Evolutionary conservation across 2,113 vertebrate species (phyloP).

Genomic region (Vireo altiloquus): DNA sequence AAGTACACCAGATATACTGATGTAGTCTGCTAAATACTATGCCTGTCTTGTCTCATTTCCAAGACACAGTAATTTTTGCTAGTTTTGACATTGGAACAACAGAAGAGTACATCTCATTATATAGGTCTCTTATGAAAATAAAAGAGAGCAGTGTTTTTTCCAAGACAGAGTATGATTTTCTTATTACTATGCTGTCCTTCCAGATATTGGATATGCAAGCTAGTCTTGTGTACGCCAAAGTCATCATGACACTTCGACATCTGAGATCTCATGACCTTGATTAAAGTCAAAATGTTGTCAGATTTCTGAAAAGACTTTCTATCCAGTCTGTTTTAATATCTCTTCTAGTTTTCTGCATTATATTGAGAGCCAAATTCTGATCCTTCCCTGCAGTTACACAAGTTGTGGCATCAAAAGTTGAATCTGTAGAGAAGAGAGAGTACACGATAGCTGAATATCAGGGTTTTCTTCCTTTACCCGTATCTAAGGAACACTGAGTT

Average conservation of each 20-base stretch:
- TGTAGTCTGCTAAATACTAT: background rate
- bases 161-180: background rate
- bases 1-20: background rate
- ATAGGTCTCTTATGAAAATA: background rate
- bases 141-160: background rate
- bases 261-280: background rate
- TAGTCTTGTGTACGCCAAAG: background rate
- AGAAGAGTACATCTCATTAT: background rate
- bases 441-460: background rate
- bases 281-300: background rate
- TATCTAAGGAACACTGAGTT: background rate
- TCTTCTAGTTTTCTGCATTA: background rate
- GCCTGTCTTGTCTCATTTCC: constrained; percentile 1
- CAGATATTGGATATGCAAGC: background rate
- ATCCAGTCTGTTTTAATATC: background rate
- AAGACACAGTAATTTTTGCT: background rate
- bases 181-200: background rate
- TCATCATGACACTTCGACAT: background rate
- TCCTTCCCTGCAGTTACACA: background rate
- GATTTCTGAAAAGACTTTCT: background rate
- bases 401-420: background rate
- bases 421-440: background rate
- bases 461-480: background rate
- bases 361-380: background rate
- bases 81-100: background rate